Conservation (phyloP, 2,113 vertebrate genomes). For the Hyaena hyaena region DNA sequence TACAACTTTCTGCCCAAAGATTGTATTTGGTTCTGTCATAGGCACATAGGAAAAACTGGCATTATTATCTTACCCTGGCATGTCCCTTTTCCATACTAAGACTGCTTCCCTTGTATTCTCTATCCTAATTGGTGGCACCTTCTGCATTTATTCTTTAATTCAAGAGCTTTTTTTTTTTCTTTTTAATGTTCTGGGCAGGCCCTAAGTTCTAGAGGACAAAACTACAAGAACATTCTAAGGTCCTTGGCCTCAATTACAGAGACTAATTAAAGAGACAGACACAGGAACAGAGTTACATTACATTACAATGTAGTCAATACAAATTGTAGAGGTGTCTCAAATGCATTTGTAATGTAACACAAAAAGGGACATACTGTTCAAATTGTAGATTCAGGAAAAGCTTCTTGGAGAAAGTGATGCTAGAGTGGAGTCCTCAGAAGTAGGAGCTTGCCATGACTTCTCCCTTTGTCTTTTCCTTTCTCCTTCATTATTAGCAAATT, state of each 20-base stretch:
- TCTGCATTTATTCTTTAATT: slow-evolving; percentile 2
- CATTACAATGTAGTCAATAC: neutral
- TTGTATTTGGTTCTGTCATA: neutral
- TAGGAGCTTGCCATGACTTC: neutral
- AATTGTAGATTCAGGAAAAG: slow-evolving; percentile 38
- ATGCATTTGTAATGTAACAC: neutral
- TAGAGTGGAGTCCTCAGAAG: neutral
- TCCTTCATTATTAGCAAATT: neutral
- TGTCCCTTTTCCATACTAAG: neutral
- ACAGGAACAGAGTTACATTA: neutral
- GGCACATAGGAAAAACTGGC: neutral
- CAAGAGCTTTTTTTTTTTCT: neutral
- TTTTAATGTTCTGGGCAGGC: neutral
- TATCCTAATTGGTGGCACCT: neutral
- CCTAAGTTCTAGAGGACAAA: neutral
- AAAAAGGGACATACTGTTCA: neutral
- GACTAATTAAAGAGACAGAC: neutral
- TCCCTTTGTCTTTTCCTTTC: neutral
- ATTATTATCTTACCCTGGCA: neutral
- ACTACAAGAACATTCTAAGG: neutral
- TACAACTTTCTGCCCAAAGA: neutral
- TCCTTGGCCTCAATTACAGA: neutral
- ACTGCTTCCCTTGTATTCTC: neutral
- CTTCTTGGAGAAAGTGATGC: neutral
- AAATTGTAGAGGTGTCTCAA: neutral